Evolutionary conservation across 2,888 invertebrate species (phyloP).

Genomic region (Tolmerus cingulatus): DNA sequence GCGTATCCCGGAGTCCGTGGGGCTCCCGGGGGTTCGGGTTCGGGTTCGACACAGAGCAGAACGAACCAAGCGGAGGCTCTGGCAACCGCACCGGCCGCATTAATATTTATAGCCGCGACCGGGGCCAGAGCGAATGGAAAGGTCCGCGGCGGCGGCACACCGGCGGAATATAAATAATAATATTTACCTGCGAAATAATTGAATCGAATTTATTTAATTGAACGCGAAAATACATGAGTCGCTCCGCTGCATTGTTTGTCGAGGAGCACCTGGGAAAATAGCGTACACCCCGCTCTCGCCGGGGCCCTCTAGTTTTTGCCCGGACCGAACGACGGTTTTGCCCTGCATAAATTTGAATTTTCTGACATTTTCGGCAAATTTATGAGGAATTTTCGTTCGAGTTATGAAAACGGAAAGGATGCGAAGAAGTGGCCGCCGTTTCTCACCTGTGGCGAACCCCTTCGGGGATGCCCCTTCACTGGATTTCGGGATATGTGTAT

Average conservation of each 20-base stretch:
- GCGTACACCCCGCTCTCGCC: neutral
- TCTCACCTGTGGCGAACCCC: neutral
- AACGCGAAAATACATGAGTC: conserved; percentile 1
- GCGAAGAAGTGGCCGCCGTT: neutral
- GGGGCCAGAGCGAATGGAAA: neutral
- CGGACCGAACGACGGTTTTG: neutral
- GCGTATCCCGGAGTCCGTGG: neutral
- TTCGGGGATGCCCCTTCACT: neutral
- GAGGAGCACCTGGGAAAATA: conserved; percentile 29
- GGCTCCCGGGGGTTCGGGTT: no score
- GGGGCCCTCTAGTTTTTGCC: neutral
- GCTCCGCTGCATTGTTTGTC: conserved; percentile 12
- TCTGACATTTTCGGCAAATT: conserved; percentile 29
- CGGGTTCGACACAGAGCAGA: neutral
- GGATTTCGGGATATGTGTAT: neutral
- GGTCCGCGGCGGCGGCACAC: neutral
- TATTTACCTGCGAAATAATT: conserved; percentile 37
- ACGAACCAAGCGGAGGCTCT: neutral
- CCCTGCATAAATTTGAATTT: conserved; percentile 29
- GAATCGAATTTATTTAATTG: conserved; percentile 40
- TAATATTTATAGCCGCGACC: conserved; percentile 21
- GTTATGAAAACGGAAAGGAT: neutral
- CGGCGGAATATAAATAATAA: conserved; percentile 23
- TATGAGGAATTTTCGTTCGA: conserved; percentile 13
- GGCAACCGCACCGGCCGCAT: neutral